A percentile compares a stretch with the other conserved stretches of the same genome.
Conservation (phyloP, 2,888 invertebrate genomes). For the Chrysodeixis includens region DNA sequence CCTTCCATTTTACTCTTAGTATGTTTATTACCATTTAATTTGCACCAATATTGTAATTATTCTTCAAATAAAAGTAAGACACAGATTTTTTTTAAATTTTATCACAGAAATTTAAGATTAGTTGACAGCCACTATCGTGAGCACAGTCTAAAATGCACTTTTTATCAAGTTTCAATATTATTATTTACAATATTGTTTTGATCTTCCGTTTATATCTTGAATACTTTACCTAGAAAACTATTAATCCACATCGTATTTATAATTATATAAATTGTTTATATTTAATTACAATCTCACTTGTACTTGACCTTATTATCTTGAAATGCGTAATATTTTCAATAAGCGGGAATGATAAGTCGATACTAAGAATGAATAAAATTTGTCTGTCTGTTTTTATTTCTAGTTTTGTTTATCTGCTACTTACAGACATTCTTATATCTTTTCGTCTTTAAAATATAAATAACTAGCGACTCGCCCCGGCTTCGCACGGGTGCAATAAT, state of each 20-base stretch:
- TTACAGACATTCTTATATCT: neutral
- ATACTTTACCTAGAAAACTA: conserved; percentile 4
- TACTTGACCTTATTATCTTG: conserved; percentile 50
- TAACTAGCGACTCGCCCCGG: too few species aligned
- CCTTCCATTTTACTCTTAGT: neutral
- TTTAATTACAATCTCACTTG: conserved; percentile 11
- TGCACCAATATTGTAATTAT: neutral
- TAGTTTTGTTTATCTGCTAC: neutral
- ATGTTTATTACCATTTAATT: neutral
- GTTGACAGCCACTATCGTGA: neutral
- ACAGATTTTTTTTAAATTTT: neutral
- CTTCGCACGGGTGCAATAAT: too few species aligned
- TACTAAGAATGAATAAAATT: neutral
- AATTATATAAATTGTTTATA: conserved; percentile 16
- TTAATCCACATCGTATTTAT: conserved; percentile 9
- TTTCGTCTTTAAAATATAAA: too few species aligned
- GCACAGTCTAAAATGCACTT: neutral
- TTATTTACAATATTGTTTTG: too few species aligned
- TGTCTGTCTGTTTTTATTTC: neutral
- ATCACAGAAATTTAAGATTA: neutral
- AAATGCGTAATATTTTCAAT: conserved; percentile 12
- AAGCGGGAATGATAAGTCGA: neutral
- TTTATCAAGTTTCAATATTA: neutral
- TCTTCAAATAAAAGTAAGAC: neutral
- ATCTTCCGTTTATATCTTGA: neutral